Evolutionary conservation across 2,888 invertebrate genomes (phyloP).

Genomic region (Synergus umbraculus): DNA sequence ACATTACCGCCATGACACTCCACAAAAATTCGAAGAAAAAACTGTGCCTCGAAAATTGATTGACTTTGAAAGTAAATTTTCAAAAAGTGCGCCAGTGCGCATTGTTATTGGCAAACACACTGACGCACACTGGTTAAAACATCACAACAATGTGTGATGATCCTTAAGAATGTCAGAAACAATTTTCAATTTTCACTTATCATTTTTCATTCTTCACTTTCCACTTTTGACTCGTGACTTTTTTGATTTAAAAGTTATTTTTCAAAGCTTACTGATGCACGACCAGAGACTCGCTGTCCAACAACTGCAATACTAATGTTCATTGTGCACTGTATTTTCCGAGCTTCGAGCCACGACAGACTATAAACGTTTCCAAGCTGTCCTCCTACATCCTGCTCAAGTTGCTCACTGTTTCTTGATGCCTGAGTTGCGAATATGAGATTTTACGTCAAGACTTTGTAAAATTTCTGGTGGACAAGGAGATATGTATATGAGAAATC

Average conservation of each 20-base stretch:
- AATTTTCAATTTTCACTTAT: background rate
- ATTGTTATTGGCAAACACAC: background rate
- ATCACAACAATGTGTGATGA: background rate
- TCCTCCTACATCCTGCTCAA: slow-evolving; percentile 27
- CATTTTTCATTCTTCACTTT: background rate
- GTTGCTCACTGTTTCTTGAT: slow-evolving; percentile 1
- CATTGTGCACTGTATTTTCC: slow-evolving; percentile 10
- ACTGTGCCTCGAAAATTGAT: background rate
- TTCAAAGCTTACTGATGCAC: slow-evolving; percentile 11
- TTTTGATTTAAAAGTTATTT: background rate
- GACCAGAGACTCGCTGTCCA: background rate
- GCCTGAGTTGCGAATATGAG: background rate
- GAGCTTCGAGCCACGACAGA: slow-evolving; percentile 17
- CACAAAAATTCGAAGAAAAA: slow-evolving; percentile 35
- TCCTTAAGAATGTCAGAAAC: background rate
- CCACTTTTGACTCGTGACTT: background rate
- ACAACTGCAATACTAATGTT: slow-evolving; percentile 23
- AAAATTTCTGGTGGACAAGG: slow-evolving; percentile 4
- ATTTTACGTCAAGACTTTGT: slow-evolving; percentile 11
- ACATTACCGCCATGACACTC: slow-evolving; percentile 48
- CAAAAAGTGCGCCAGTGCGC: background rate
- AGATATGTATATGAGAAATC: slow-evolving; percentile 17
- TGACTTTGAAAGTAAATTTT: background rate
- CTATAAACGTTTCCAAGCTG: slow-evolving; percentile 35
- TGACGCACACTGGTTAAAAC: background rate